Conservation (phyloP, 2,888 invertebrate species). For the Halictus quadricinctus region DNA sequence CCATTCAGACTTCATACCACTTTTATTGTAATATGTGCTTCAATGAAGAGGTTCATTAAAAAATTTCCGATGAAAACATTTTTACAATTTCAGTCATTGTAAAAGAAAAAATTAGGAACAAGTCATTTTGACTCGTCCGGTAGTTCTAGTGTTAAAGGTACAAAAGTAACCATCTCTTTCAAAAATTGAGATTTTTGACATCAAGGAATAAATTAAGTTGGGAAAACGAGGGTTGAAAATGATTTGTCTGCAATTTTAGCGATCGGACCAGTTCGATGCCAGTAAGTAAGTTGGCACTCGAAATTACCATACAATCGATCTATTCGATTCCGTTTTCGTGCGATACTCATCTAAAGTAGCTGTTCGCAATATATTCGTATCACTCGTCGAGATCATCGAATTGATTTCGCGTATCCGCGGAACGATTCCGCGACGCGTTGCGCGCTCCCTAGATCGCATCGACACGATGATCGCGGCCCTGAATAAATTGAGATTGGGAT, state of each 20-base stretch:
- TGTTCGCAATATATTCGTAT: background rate
- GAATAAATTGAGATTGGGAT: constrained; percentile 69
- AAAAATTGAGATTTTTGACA: background rate
- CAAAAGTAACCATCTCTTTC: no score
- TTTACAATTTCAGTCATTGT: no score
- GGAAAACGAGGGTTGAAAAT: background rate
- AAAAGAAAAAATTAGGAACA: no score
- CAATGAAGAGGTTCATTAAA: no score
- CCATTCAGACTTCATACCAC: no score
- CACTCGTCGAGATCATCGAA: background rate
- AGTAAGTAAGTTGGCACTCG: background rate
- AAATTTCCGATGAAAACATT: no score
- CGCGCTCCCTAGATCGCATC: constrained; percentile 48
- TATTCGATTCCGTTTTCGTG: background rate
- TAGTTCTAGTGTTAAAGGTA: no score
- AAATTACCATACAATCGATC: background rate
- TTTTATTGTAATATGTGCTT: no score
- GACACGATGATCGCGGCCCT: constrained; percentile 52
- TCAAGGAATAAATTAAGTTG: background rate
- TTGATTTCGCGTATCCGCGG: constrained; percentile 16
- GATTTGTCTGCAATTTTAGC: background rate
- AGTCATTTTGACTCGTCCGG: no score
- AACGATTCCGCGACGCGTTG: constrained; percentile 29
- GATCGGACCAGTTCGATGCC: background rate
- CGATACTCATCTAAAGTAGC: background rate